Conservation (phyloP, 2,888 invertebrate species). For the Nowickia ferox region DNA sequence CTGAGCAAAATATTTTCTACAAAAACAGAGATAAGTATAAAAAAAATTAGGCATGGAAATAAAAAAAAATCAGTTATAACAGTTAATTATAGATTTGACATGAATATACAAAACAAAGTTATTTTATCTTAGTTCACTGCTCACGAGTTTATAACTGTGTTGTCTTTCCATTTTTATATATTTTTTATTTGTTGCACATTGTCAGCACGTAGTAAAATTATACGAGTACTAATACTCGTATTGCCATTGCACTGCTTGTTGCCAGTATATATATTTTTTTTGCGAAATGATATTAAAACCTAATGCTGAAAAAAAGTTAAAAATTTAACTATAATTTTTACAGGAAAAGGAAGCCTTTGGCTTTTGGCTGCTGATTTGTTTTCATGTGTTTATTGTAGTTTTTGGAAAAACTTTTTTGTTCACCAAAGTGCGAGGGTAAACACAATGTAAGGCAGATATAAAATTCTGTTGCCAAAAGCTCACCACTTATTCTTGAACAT, state of each 20-base stretch:
- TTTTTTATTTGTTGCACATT: background rate
- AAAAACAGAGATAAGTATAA: no score
- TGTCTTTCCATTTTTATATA: background rate
- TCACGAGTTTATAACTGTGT: background rate
- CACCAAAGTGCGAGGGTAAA: background rate
- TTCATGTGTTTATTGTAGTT: background rate
- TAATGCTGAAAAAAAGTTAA: background rate
- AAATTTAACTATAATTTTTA: constrained; percentile 5
- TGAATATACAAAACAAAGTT: no score
- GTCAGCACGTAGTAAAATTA: constrained; percentile 11
- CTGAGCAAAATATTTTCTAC: no score
- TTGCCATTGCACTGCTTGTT: background rate
- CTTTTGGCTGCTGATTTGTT: constrained; percentile 11
- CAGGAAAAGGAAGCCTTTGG: background rate
- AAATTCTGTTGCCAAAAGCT: no score
- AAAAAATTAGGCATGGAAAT: no score
- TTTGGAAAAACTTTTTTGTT: background rate
- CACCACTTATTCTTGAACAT: no score
- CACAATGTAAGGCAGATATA: no score
- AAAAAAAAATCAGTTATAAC: no score
- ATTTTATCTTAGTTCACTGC: no score
- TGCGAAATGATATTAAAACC: background rate
- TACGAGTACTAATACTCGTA: background rate
- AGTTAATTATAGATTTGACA: no score
- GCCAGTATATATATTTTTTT: background rate